Evolutionary conservation across 1,140 invertebrate species (phyloP).

Genomic region (Galleria mellonella): DNA sequence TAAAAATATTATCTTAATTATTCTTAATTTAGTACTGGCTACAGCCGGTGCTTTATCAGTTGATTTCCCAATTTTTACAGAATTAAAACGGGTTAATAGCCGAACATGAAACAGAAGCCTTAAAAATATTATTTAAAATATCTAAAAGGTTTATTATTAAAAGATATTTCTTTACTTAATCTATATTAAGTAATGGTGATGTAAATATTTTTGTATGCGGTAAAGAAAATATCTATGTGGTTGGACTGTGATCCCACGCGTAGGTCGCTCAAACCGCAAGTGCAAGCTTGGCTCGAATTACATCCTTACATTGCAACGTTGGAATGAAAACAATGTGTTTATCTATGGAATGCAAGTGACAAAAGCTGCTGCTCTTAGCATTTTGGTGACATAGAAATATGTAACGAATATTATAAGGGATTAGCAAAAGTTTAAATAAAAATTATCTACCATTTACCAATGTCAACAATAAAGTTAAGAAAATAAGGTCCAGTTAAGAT

Average conservation of each 20-base stretch:
- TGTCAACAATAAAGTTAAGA: too few species aligned
- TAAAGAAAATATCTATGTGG: conserved; percentile 6
- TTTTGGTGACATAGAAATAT: conserved; percentile 1
- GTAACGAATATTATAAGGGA: too few species aligned
- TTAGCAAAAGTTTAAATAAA: too few species aligned
- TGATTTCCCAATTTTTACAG: conserved; percentile 17
- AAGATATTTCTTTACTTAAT: too few species aligned
- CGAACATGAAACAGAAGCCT: too few species aligned
- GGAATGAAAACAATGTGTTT: conserved; percentile 47
- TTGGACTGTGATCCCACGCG: conserved; percentile 12
- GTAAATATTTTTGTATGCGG: background rate
- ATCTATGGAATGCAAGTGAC: conserved; percentile 29
- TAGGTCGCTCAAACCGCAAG: conserved; percentile 19
- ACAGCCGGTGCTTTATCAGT: conserved; percentile 28
- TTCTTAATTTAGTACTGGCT: too few species aligned
- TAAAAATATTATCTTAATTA: conserved; percentile 60
- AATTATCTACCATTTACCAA: too few species aligned
- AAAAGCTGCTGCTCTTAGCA: conserved; percentile 7
- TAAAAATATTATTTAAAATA: too few species aligned
- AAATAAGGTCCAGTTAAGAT: too few species aligned
- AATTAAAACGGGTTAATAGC: too few species aligned
- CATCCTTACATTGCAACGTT: conserved; percentile 4
- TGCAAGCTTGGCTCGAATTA: conserved; percentile 23
- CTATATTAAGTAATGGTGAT: conserved; percentile 5
- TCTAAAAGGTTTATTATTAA: too few species aligned